phyloP scores from a whole-genome alignment of 2,113 vertebrate genomes.

The Sterrhoptilus dennistouni region DNA sequence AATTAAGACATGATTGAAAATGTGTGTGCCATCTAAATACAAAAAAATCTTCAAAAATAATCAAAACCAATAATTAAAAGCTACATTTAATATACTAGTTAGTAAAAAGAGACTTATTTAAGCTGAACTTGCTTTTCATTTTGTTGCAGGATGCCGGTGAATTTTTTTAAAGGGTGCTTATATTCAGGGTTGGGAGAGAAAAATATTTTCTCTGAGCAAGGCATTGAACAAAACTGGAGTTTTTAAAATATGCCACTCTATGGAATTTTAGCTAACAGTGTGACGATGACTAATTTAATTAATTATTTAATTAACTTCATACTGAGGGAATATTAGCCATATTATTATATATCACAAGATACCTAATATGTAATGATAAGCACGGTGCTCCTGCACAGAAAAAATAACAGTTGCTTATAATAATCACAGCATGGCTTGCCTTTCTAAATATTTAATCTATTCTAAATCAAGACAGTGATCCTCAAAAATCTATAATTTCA shows the following conservation, averaged over 20 bases:
- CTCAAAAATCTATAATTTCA: slow-evolving; percentile 75
- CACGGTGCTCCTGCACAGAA: slow-evolving; percentile 2
- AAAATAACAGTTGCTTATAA: slow-evolving; percentile 59
- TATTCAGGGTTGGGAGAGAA: slow-evolving; percentile 50
- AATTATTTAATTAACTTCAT: slow-evolving; percentile 63
- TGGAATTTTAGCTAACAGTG: slow-evolving; percentile 28
- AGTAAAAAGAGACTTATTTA: slow-evolving; percentile 61
- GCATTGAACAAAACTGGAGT: slow-evolving; percentile 13
- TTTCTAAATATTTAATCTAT: slow-evolving; percentile 67
- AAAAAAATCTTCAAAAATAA: slow-evolving; percentile 83
- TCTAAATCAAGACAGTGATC: slow-evolving; percentile 63
- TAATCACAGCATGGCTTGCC: slow-evolving; percentile 59
- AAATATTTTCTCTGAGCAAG: slow-evolving; percentile 38
- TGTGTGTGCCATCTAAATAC: slow-evolving; percentile 86
- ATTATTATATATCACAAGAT: slow-evolving; percentile 24
- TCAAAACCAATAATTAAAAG: slow-evolving; percentile 81
- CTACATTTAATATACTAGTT: slow-evolving; percentile 74
- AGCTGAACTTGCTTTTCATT: slow-evolving; percentile 59
- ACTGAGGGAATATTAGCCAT: slow-evolving; percentile 10
- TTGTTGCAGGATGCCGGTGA: neutral
- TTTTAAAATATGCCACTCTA: slow-evolving; percentile 3
- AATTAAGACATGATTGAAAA: slow-evolving; percentile 99
- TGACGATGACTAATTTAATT: slow-evolving; percentile 40
- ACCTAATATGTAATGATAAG: slow-evolving; percentile 18
- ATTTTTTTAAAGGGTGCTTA: slow-evolving; percentile 25